A percentile compares a stretch with the other conserved stretches of the same genome.
phyloP scores from a whole-genome alignment of 92 coral and sea anemone genomes.

The Ricordea florida region DNA sequence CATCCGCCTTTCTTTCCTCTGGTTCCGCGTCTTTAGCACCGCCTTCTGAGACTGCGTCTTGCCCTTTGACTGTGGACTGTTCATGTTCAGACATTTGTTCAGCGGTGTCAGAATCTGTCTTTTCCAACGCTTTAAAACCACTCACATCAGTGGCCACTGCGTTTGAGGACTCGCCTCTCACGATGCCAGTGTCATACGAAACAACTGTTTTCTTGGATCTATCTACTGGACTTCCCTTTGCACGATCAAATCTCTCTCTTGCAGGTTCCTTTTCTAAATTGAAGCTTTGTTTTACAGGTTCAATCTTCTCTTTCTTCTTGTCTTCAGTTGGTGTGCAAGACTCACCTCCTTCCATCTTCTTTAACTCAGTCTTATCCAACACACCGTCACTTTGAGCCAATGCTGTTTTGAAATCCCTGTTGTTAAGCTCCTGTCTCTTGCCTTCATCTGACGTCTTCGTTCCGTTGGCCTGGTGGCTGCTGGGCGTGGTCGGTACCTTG shows the following conservation, averaged over 20 bases:
- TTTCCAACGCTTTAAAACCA: too few species aligned
- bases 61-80: neutral
- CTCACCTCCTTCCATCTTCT: neutral
- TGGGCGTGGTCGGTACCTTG: neutral
- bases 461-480: neutral
- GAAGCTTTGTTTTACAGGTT: neutral
- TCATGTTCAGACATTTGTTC: neutral
- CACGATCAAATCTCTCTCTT: neutral
- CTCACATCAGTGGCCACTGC: too few species aligned
- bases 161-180: too few species aligned
- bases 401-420: neutral
- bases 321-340: slow-evolving; percentile 3
- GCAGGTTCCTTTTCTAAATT: neutral
- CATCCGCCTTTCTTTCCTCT: slow-evolving; percentile 9
- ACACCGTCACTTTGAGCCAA: neutral
- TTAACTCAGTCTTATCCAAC: neutral
- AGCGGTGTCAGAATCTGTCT: neutral
- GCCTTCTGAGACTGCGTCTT: slow-evolving; percentile 3
- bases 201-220: neutral
- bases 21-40: neutral
- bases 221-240: neutral
- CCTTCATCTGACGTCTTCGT: slow-evolving; percentile 13
- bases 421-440: slow-evolving; percentile 2
- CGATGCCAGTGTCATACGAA: too few species aligned
- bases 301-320: neutral